A percentile compares a stretch with the other conserved stretches of the same genome.
These are phyloP conservation scores for Symphodus melops DNA, from an alignment of 2,113 vertebrate species.

Conservation along the genomic window DNA sequence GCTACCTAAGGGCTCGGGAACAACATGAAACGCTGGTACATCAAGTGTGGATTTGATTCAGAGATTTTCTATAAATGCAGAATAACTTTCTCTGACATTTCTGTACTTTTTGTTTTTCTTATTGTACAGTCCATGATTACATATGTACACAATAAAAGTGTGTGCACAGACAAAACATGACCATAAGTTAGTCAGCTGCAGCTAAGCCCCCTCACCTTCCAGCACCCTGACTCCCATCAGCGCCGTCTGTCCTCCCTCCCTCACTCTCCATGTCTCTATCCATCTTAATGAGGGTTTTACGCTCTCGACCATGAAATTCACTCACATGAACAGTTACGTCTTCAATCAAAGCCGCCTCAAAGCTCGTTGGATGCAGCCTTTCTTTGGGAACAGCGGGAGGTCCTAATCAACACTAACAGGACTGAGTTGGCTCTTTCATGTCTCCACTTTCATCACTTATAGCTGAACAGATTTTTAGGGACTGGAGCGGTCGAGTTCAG, in stretches of 20 bases:
- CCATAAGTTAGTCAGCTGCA: slow-evolving; percentile 1
- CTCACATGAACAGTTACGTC: slow-evolving; percentile 79
- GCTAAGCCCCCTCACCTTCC: slow-evolving; percentile 41
- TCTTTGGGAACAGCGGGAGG: slow-evolving; percentile 63
- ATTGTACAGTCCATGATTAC: no score
- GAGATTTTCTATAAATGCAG: slow-evolving; percentile 47
- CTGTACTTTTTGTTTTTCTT: no score
- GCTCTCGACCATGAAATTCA: slow-evolving; percentile 80
- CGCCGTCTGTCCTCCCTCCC: slow-evolving; percentile 46
- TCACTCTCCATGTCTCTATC: slow-evolving; percentile 60
- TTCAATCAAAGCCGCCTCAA: slow-evolving; percentile 80
- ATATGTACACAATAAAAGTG: no score
- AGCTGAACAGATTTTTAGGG: slow-evolving; percentile 71
- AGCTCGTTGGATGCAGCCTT: slow-evolving; percentile 57
- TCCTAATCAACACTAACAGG: slow-evolving; percentile 65
- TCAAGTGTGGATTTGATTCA: slow-evolving; percentile 60
- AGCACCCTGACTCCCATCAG: slow-evolving; percentile 57
- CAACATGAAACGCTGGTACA: slow-evolving; percentile 27
- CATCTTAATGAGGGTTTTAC: slow-evolving; percentile 76
- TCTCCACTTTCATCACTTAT: slow-evolving; percentile 55
- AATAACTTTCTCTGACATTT: background rate
- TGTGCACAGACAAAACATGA: background rate
- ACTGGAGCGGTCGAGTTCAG: slow-evolving; percentile 53
- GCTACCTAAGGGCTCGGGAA: slow-evolving; percentile 46
- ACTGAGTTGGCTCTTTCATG: slow-evolving; percentile 40